These are phyloP conservation scores for Thymallus thymallus DNA, from an alignment of 2,113 vertebrate genomes.

Conservation along the genomic window DNA sequence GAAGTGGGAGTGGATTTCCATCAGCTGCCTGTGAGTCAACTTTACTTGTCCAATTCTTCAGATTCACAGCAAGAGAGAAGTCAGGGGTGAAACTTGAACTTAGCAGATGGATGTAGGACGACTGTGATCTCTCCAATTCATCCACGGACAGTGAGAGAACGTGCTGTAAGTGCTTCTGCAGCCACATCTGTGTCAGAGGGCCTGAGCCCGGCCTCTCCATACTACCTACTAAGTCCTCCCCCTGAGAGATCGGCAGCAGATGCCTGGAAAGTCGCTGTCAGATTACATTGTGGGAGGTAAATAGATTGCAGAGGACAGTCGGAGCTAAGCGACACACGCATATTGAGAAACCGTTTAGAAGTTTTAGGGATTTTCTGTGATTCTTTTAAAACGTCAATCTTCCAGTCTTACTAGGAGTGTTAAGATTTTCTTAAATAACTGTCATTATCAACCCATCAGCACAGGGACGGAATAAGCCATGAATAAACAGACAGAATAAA, in stretches of 20 bases:
- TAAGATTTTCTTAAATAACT: neutral
- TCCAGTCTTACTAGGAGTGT: neutral
- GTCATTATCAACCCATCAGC: neutral
- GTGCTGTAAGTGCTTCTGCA: neutral
- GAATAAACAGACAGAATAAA: neutral
- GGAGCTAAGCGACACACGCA: slow-evolving; percentile 8
- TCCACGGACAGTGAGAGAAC: neutral
- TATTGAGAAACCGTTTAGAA: slow-evolving; percentile 14
- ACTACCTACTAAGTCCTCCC: slow-evolving; percentile 15
- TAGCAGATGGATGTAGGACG: neutral
- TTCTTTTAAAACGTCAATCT: neutral
- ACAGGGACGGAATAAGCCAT: neutral
- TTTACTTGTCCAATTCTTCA: slow-evolving; percentile 11
- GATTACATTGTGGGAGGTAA: slow-evolving; percentile 17
- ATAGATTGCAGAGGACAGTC: slow-evolving; percentile 14
- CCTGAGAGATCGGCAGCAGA: slow-evolving; percentile 6
- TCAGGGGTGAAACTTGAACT: neutral
- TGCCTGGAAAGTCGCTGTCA: slow-evolving; percentile 27
- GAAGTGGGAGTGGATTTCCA: slow-evolving; percentile 8
- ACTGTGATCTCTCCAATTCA: neutral
- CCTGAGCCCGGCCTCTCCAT: slow-evolving; percentile 16
- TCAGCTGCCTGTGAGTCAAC: slow-evolving; percentile 18
- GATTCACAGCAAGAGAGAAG: neutral
- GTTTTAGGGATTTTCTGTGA: neutral
- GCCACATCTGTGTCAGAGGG: slow-evolving; percentile 11